Conservation (phyloP, 1,140 invertebrate species). For the Dendroctonus ponderosae region DNA sequence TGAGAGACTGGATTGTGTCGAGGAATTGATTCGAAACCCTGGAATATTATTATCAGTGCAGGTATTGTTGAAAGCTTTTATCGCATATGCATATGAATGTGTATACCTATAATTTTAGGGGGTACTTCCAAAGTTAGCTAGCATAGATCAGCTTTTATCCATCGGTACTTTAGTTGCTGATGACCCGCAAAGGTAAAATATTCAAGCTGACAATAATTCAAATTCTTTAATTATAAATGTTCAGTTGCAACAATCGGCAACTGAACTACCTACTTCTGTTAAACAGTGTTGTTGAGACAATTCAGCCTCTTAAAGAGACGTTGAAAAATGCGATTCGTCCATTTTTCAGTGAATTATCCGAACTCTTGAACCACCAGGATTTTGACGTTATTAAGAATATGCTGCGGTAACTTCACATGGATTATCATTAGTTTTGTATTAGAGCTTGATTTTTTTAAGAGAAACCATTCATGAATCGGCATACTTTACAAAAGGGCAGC, state of each 20-base stretch:
- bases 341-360: slow-evolving; percentile 53
- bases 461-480: slow-evolving; percentile 73
- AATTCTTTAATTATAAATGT: neutral
- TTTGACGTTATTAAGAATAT: slow-evolving; percentile 41
- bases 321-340: slow-evolving; percentile 59
- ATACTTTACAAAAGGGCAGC: slow-evolving; percentile 58
- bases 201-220: neutral
- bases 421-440: slow-evolving; percentile 1
- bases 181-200: slow-evolving; percentile 54
- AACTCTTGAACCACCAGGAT: slow-evolving; percentile 37
- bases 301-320: slow-evolving; percentile 65
- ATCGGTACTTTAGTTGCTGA: slow-evolving; percentile 56
- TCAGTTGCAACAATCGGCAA: slow-evolving; percentile 65
- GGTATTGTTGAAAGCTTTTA: slow-evolving; percentile 13
- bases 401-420: slow-evolving; percentile 24
- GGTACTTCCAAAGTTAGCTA: slow-evolving; percentile 39
- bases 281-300: slow-evolving; percentile 72
- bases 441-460: slow-evolving; percentile 6
- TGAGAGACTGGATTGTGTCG: slow-evolving; percentile 67
- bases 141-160: slow-evolving; percentile 57
- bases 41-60: slow-evolving; percentile 56
- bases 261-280: slow-evolving; percentile 76
- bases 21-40: slow-evolving; percentile 69
- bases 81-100: neutral
- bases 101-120: slow-evolving; percentile 27